Evolutionary conservation across 2,797 vertebrate species (phyloP).

Genomic region (Pelochelys cantorii): DNA sequence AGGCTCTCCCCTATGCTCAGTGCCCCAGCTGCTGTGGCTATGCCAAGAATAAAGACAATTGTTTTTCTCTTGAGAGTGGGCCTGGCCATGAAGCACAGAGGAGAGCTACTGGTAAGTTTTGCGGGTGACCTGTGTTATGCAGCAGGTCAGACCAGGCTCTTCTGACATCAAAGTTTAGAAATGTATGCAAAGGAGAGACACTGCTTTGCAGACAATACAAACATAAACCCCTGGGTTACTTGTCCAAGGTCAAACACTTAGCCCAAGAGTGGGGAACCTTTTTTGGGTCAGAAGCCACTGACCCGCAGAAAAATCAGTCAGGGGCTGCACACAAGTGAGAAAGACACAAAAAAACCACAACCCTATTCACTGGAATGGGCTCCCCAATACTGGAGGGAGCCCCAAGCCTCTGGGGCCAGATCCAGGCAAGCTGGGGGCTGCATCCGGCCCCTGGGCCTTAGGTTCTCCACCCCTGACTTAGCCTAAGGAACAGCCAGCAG

Average conservation of each 20-base stretch:
- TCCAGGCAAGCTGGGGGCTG: too few relatives aligned
- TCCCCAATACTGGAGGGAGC: too few relatives aligned
- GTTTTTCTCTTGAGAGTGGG: background rate
- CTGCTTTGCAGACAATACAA: background rate
- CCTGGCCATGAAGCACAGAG: background rate
- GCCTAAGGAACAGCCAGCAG: too few relatives aligned
- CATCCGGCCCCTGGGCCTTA: too few relatives aligned
- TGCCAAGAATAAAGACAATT: background rate
- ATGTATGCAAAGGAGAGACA: background rate
- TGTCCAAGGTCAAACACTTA: background rate
- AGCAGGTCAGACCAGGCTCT: background rate
- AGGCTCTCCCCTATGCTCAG: background rate
- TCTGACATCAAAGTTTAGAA: background rate
- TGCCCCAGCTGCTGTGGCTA: background rate
- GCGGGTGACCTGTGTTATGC: background rate
- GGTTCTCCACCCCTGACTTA: too few relatives aligned
- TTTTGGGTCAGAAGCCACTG: too few relatives aligned
- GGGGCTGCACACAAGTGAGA: too few relatives aligned
- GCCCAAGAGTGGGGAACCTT: too few relatives aligned
- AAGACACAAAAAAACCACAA: too few relatives aligned
- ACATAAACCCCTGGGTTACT: background rate
- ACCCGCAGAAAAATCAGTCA: too few relatives aligned
- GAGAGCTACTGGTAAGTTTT: background rate
- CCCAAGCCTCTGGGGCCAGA: too few relatives aligned
- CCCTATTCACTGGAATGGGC: too few relatives aligned